Conservation (phyloP, 2,113 vertebrate species). For the Macroglossus sobrinus region DNA sequence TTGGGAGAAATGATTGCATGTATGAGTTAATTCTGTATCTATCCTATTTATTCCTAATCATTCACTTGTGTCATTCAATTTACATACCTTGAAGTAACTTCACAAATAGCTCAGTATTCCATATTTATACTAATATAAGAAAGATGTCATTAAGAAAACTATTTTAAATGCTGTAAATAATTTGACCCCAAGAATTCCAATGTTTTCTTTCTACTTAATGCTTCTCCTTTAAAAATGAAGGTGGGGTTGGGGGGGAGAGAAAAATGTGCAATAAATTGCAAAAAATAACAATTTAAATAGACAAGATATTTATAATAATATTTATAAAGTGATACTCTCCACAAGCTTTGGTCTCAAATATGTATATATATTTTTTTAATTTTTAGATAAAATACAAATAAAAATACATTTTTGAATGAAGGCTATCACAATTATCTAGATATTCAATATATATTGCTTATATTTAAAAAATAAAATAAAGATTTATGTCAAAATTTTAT, state of each 20-base stretch:
- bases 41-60: not conserved
- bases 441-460: not conserved
- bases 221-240: not conserved
- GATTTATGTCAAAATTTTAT: not conserved
- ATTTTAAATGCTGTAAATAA: not conserved
- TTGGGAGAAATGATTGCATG: not conserved
- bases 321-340: not conserved
- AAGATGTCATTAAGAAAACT: not conserved
- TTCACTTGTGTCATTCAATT: not conserved
- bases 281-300: not conserved
- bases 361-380: not conserved
- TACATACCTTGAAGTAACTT: not conserved
- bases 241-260: accelerated
- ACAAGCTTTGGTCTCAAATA: not conserved
- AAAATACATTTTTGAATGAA: not conserved
- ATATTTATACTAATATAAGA: not conserved
- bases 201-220: not conserved
- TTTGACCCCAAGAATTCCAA: not conserved
- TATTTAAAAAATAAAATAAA: not conserved
- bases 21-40: not conserved
- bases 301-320: not conserved
- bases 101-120: not conserved
- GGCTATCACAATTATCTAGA: not conserved
- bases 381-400: not conserved
- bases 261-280: not conserved